Evolutionary conservation across 2,113 vertebrate species (phyloP), one percentile per base, ranked within the genome.

Genomic region (Corythaeola cristata): DNA sequence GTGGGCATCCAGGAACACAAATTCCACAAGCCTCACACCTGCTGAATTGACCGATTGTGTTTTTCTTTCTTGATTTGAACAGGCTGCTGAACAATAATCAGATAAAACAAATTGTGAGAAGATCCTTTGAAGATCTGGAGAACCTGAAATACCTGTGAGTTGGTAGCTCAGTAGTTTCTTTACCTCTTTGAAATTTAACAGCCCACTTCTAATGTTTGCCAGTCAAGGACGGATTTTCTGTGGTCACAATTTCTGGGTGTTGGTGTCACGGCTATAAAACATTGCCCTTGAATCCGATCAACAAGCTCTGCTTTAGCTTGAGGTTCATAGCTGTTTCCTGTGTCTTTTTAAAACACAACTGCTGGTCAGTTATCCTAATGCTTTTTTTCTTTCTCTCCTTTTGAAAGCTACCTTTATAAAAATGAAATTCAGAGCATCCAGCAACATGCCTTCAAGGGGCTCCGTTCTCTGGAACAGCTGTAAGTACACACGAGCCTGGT

Each of bases 371-470:
- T 50, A 22, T 17, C 35, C 67, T 96, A 47, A 93, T 52, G 67
- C 32, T 79, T 45, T 81, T 74, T 91, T 72, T 35, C 95, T 97
- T 93, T 98, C 93, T 98, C 94, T 98, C 94, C 97, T 75, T 72
- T 94, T 89, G 26, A 94, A 98, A 99, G 99, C 98, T 99, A 99
- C 98, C 98, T 99, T 96, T 99, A 99, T 97, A 99, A 99, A 98
- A 99, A 99, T 59, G 99, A 99, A 98, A 99, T 99, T 94, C 98
- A 99, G 97, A 98, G 98, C 96, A 98, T 99, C 98, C 99, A 99
- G 98, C 98, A 98, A 93, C 98, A 99, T 68, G 99, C 99, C 75
- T 99, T 99, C 98, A 97, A 97, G 3, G 99, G 99, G 64, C 98
- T 99, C n/a, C 98, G 67, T 62, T 99, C 99, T 94, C 98, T 99